phyloP scores from a whole-genome alignment of 2,888 invertebrate genomes.

The Pheosia tremula region DNA sequence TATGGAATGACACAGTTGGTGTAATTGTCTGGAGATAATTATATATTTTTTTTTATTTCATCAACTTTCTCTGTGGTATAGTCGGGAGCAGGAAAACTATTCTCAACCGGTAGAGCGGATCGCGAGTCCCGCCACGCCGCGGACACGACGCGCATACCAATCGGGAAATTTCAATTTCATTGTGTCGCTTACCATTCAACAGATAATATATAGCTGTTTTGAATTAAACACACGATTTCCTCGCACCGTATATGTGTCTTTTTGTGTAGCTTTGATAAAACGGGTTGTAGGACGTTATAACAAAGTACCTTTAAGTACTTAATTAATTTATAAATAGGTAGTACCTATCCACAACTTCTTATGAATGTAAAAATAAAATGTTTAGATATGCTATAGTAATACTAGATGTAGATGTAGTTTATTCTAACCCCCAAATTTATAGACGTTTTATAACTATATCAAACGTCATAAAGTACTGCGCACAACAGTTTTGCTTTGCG shows the following conservation, averaged over 20 bases:
- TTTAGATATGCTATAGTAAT: too few species aligned
- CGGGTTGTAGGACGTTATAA: not conserved
- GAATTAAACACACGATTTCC: conserved; percentile 15
- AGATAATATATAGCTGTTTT: conserved; percentile 34
- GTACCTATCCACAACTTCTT: too few species aligned
- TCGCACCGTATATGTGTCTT: conserved; percentile 1
- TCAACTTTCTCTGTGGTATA: conserved; percentile 20
- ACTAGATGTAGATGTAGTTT: too few species aligned
- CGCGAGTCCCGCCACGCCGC: conserved; percentile 31
- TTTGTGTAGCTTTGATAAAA: not conserved
- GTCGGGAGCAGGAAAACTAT: conserved; percentile 68
- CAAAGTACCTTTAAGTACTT: too few species aligned
- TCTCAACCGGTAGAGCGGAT: conserved; percentile 64
- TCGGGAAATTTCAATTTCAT: conserved; percentile 52
- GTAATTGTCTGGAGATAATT: too few species aligned
- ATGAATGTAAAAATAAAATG: too few species aligned
- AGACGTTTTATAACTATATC: too few species aligned
- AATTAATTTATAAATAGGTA: too few species aligned
- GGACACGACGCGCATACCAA: conserved; percentile 64
- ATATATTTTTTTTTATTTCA: not conserved
- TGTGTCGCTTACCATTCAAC: conserved; percentile 36
- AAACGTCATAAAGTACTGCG: too few species aligned
- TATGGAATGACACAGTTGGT: too few species aligned
- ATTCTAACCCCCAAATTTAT: too few species aligned
- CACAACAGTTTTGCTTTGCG: too few species aligned